Percentiles rank a stretch among this genome's conserved stretches.
These are phyloP conservation scores for Meghimatium bilineatum DNA, from an alignment of 2,888 invertebrate genomes.

Conservation along the genomic window DNA sequence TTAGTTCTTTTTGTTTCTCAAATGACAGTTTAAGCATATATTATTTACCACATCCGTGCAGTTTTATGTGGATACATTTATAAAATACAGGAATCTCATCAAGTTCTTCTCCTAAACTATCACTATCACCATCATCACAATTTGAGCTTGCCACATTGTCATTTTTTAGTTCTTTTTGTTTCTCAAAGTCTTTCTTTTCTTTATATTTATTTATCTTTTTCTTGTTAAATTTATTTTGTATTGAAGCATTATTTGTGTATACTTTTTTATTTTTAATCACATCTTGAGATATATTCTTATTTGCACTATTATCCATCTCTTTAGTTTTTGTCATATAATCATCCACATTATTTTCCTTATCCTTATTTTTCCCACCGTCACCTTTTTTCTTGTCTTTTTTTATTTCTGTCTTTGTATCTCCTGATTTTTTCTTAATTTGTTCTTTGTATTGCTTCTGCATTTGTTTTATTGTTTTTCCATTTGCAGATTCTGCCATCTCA, in stretches of 20 bases:
- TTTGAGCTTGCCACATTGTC: background rate
- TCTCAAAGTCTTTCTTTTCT: background rate
- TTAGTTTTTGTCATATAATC: background rate
- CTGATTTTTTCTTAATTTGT: background rate
- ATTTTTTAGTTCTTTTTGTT: background rate
- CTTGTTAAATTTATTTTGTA: background rate
- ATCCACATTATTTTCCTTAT: background rate
- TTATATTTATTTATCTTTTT: background rate
- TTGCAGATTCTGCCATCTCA: background rate
- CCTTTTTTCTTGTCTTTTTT: background rate
- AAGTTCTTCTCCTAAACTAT: constrained; percentile 55
- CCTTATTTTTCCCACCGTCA: background rate
- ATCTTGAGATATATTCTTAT: background rate
- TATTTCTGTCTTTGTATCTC: background rate
- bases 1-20: too few species aligned
- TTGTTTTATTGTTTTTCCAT: background rate
- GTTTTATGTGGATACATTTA: constrained; percentile 20
- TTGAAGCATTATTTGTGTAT: background rate
- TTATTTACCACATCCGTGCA: too few species aligned
- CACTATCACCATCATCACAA: constrained; percentile 35
- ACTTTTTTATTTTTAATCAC: background rate
- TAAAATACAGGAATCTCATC: constrained; percentile 58
- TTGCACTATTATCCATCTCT: background rate
- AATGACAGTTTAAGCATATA: too few species aligned
- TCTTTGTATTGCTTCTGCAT: background rate